Conservation (phyloP, 2,113 vertebrate genomes). For the Sinocyclocheilus anshuiensis region DNA sequence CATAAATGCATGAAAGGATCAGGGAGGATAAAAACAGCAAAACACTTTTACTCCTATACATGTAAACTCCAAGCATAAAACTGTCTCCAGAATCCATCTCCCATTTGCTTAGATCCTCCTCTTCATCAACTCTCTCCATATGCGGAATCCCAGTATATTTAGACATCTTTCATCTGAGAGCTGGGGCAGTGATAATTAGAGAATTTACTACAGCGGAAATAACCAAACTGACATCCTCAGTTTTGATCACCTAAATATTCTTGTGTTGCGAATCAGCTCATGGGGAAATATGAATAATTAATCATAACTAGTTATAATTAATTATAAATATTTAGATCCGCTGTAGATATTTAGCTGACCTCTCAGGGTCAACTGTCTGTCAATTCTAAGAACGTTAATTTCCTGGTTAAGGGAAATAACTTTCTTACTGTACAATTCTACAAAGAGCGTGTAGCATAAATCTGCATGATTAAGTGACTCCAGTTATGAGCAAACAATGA, state of each 20-base stretch:
- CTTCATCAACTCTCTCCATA: background rate
- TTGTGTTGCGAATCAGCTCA: no score
- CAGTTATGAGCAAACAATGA: no score
- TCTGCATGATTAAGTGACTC: no score
- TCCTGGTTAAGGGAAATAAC: no score
- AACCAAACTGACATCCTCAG: slow-evolving; percentile 17
- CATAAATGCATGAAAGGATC: slow-evolving; percentile 15
- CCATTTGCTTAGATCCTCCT: background rate
- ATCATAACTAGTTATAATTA: no score
- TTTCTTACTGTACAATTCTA: no score
- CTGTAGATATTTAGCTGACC: no score
- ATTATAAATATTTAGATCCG: no score
- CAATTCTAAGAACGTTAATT: no score
- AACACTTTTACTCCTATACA: background rate
- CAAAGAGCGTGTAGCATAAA: no score
- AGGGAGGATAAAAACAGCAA: background rate
- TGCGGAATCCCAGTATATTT: slow-evolving; percentile 7
- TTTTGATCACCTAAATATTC: slow-evolving; percentile 14
- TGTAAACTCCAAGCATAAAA: background rate
- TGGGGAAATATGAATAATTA: no score
- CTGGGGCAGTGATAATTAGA: slow-evolving; percentile 10
- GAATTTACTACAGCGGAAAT: background rate
- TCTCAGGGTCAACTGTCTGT: no score
- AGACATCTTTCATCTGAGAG: background rate
- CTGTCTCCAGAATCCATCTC: background rate